Conservation (phyloP, 2,888 invertebrate species). For the Mesorhabditis sp. region DNA sequence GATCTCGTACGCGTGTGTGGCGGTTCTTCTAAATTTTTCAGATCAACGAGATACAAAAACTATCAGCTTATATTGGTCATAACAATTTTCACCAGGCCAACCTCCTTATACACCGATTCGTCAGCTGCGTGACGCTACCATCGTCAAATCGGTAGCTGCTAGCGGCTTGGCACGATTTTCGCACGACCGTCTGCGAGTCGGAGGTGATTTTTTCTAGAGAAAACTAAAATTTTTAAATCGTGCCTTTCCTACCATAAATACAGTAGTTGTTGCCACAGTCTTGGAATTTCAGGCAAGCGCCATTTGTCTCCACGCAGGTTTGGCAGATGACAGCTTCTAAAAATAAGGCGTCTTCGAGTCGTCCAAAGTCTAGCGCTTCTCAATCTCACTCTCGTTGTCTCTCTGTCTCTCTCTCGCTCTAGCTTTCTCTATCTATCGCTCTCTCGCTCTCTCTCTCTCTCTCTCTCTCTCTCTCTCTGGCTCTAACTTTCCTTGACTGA, state of each 20-base stretch:
- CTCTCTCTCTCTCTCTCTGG: too few relatives aligned
- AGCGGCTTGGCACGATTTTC: not conserved
- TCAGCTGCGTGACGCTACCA: not conserved
- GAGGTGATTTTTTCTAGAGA: slow-evolving; percentile 1
- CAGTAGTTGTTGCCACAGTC: slow-evolving; percentile 4
- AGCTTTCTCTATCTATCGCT: too few relatives aligned
- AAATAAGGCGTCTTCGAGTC: not conserved
- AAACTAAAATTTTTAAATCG: not conserved
- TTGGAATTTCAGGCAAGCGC: not conserved
- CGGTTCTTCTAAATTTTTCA: not conserved
- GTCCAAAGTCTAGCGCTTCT: too few relatives aligned
- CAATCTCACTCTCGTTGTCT: too few relatives aligned
- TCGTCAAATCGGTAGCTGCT: not conserved
- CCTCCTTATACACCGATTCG: not conserved
- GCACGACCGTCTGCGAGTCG: not conserved
- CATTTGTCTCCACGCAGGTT: not conserved
- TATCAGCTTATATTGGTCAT: too few relatives aligned
- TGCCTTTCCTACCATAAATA: not conserved
- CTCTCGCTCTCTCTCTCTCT: too few relatives aligned
- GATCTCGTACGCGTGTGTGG: slow-evolving; percentile 1
- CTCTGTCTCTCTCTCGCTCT: too few relatives aligned
- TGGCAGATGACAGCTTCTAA: not conserved
- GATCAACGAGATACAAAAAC: not conserved
- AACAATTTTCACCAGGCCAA: not conserved
- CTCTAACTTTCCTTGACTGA: too few relatives aligned